Base-by-base conservation (phyloP, 2,113 vertebrate genomes). In the Pollimyrus isidori region DNA sequence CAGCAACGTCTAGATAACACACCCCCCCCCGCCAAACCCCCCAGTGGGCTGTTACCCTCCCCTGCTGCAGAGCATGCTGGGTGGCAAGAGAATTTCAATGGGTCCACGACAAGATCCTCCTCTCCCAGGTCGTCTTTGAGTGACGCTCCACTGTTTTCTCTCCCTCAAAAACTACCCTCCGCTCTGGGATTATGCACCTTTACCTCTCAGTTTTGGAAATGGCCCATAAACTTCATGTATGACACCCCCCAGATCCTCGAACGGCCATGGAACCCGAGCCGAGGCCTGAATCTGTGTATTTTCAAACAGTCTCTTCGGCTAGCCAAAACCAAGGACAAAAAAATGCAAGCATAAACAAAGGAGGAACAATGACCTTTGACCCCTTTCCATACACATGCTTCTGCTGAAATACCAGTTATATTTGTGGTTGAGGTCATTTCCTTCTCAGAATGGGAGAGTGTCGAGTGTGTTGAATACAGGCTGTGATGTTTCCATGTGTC, bases 241-340 rank as follows among this genome's bases (percentile, higher is more conserved):
- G 90, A 80, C 73, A 42, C 35, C 73, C 92, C 92, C 92, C 93
- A 23, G 89, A 85, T 86, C 83, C 89, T 91, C 26, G 92, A 90
- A 91, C 90, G 50, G 91, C 90, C 91, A 91, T 86, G 90, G 94
- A 95, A 94, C 93, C 91, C 89, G 93, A 94, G 93, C 94, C 91
- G 91, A 93, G 49, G 53, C 91, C 91, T 30, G 88, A 91, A 91
- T 91, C 92, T 15, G 84, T 53, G 84, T 80, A 92, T 90, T 93
- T 94, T 95, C 94, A 94, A 95, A 95, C 94, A 93, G 93, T 92
- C 92, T 92, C 90, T 49, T 52, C 92, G 90, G 91, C 86, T n/a
- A 89, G 93, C 93, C 94, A 95, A 94, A 95, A 95, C 94, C 94
- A 95, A 95, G 94, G 95, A 94, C 94, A 93, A 93, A 94, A 94